These are phyloP conservation scores for Leptinotarsa peninsularis DNA, from an alignment of 2,888 invertebrate genomes.

Conservation along the genomic window DNA sequence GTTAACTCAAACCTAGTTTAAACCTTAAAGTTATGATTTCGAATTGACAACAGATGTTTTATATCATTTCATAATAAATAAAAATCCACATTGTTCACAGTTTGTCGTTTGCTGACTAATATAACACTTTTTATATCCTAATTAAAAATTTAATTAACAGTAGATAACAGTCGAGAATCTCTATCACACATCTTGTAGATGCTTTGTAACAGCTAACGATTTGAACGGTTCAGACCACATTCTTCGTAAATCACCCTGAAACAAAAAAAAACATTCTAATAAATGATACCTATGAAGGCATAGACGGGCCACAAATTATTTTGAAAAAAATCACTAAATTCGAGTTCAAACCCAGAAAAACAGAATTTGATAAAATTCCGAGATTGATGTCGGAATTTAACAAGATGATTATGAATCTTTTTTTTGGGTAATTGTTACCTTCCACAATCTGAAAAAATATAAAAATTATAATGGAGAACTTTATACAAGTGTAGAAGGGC, in stretches of 20 bases:
- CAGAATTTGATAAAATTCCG: too few relatives aligned
- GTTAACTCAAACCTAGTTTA: conserved; percentile 21
- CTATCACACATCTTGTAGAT: conserved; percentile 80
- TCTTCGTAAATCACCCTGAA: conserved; percentile 92
- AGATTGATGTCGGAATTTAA: too few relatives aligned
- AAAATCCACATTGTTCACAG: conserved; percentile 45
- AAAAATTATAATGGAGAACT: too few relatives aligned
- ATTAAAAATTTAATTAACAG: conserved; percentile 43
- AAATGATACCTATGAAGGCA: not conserved
- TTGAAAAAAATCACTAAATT: too few relatives aligned
- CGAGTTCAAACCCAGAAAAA: too few relatives aligned
- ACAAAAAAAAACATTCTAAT: conserved; percentile 42
- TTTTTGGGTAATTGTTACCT: too few relatives aligned
- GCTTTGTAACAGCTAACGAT: conserved; percentile 83
- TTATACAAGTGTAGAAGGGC: too few relatives aligned
- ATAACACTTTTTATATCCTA: conserved; percentile 50
- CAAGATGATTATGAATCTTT: too few relatives aligned
- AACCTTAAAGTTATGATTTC: conserved; percentile 25
- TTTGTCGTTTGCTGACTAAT: conserved; percentile 46
- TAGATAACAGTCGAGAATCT: conserved; percentile 51
- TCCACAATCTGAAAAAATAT: too few relatives aligned
- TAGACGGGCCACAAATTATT: not conserved
- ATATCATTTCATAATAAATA: conserved; percentile 47
- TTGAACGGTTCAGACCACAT: conserved; percentile 99
- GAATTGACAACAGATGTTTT: conserved; percentile 52